Conservation (phyloP, 2,797 vertebrate genomes). For the Mormyrus hasselquistii region DNA sequence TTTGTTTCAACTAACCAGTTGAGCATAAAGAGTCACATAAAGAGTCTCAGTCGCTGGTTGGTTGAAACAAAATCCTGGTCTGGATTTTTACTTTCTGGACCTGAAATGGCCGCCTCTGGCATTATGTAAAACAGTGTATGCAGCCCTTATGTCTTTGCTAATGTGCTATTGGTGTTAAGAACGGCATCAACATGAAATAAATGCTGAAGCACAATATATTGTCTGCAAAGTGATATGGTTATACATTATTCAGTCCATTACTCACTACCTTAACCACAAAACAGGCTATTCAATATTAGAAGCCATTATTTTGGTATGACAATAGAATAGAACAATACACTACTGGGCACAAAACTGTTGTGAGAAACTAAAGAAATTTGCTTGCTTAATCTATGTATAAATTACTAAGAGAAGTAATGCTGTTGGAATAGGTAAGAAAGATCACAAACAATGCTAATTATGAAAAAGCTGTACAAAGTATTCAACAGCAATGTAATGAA, state of each 20-base stretch:
- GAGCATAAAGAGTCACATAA: too few species aligned
- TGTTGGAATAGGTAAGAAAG: background rate
- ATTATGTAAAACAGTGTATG: background rate
- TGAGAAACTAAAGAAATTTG: background rate
- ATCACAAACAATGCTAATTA: background rate
- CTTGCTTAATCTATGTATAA: background rate
- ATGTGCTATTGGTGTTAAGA: background rate
- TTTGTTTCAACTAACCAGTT: too few species aligned
- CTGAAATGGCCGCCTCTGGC: too few species aligned
- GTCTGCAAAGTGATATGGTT: background rate
- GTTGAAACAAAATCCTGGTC: too few species aligned
- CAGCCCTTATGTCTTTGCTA: background rate
- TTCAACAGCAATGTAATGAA: background rate
- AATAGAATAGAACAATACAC: background rate
- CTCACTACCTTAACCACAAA: background rate
- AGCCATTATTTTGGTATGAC: background rate
- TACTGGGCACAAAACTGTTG: background rate
- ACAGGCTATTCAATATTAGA: background rate
- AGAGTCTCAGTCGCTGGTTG: too few species aligned
- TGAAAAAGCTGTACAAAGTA: background rate
- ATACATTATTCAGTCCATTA: background rate
- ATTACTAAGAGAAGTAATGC: background rate
- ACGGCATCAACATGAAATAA: background rate
- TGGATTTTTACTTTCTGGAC: too few species aligned
- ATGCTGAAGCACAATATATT: background rate